Evolutionary conservation across 2,888 invertebrate genomes (phyloP).

Genomic region (Hydrotaea cyrtoneurina): DNA sequence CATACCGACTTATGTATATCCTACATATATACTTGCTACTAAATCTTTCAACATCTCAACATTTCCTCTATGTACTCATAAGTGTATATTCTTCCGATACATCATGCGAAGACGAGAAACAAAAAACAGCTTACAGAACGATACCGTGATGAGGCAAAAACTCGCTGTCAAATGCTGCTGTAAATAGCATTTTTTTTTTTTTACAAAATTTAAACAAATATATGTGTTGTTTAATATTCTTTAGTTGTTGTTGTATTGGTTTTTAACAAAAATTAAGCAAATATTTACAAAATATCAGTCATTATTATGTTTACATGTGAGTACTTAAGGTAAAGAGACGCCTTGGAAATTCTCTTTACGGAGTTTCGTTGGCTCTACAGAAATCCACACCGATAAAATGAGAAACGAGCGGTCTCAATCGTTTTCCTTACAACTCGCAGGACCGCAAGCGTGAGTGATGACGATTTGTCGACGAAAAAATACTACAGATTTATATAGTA

Average conservation of each 20-base stretch:
- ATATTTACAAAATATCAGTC: background rate
- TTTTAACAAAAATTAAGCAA: conserved; percentile 11
- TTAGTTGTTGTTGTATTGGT: conserved; percentile 15
- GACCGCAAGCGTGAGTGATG: no score
- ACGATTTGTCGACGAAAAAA: no score
- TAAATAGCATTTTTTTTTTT: conserved; percentile 59
- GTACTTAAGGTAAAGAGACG: background rate
- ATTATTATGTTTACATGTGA: conserved; percentile 12
- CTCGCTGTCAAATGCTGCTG: conserved; percentile 64
- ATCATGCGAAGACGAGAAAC: conserved; percentile 4
- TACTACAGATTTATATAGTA: no score
- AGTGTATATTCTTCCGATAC: conserved; percentile 21
- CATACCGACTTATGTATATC: conserved; percentile 16
- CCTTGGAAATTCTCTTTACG: background rate
- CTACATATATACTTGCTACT: background rate
- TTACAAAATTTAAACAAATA: background rate
- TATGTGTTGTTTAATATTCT: conserved; percentile 26
- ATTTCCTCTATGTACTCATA: background rate
- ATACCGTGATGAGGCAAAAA: conserved; percentile 45
- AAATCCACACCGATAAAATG: no score
- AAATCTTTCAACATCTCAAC: background rate
- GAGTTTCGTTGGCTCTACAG: no score
- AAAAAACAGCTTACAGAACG: conserved; percentile 52
- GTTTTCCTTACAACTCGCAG: no score
- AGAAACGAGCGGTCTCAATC: no score